Percentiles rank a stretch among this genome's conserved stretches.
phyloP scores from a whole-genome alignment of 2,113 vertebrate species.

The Oceanodroma tethys region DNA sequence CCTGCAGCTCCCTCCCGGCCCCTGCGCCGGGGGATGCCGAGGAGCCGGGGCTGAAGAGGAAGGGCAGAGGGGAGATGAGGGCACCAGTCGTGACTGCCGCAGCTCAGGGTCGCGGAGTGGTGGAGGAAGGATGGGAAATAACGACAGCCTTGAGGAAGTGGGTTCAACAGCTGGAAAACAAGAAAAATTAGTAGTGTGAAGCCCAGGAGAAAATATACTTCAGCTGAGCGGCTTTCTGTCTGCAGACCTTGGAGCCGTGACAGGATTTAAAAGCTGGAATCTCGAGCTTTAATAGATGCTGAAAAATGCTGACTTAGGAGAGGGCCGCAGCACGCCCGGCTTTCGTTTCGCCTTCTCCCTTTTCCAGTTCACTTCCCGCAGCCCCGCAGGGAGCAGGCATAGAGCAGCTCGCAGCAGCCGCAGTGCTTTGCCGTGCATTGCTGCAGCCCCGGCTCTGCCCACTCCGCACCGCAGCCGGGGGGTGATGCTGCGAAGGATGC shows the following conservation, averaged over 20 bases:
- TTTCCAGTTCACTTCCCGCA: neutral
- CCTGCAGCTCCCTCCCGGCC: neutral
- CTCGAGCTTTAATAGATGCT: neutral
- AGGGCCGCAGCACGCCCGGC: neutral
- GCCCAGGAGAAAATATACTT: slow-evolving; percentile 1
- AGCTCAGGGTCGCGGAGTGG: neutral
- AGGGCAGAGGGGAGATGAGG: neutral
- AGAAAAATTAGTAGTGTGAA: neutral
- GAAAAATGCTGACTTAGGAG: slow-evolving; percentile 35
- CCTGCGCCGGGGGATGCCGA: neutral
- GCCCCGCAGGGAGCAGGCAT: neutral
- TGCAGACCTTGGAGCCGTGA: neutral
- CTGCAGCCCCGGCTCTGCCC: neutral
- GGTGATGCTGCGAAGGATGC: neutral
- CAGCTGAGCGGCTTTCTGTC: neutral
- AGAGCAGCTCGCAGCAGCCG: neutral
- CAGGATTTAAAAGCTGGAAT: neutral
- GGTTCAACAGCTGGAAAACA: slow-evolving; percentile 9
- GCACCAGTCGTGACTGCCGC: neutral
- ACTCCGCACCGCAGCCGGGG: rapidly evolving
- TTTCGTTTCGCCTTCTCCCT: neutral
- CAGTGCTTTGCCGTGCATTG: rapidly evolving
- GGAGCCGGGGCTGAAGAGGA: neutral
- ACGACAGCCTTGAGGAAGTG: neutral
- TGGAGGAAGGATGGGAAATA: neutral